A percentile compares a stretch with the other conserved stretches of the same genome.
These are phyloP conservation scores for Callocephalon fimbriatum DNA, from an alignment of 2,113 vertebrate genomes.

Conservation along the genomic window DNA sequence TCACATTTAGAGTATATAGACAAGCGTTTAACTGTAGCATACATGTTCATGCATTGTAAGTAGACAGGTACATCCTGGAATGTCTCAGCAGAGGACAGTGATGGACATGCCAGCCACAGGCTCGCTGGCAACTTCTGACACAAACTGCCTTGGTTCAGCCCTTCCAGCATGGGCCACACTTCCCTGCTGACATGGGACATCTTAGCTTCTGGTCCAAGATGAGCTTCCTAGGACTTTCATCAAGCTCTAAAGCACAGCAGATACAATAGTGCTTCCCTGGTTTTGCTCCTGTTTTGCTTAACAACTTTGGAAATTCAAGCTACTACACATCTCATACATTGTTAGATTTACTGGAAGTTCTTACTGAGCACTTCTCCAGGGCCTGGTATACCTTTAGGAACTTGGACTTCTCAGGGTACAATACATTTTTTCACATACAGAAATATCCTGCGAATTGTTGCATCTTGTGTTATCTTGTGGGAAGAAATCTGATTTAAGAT, in stretches of 20 bases:
- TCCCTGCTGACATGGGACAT: not conserved
- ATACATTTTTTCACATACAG: not conserved
- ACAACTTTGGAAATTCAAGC: not conserved
- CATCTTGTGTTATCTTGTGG: not conserved
- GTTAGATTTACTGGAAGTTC: not conserved
- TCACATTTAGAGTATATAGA: not conserved
- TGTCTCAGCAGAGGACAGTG: not conserved
- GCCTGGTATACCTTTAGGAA: not conserved
- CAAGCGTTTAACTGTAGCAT: not conserved
- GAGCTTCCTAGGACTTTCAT: not conserved
- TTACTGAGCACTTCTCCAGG: not conserved
- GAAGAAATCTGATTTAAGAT: not conserved
- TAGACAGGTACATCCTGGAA: not conserved
- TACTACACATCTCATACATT: not conserved
- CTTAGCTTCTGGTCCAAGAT: not conserved
- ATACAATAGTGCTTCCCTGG: not conserved
- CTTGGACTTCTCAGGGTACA: not conserved
- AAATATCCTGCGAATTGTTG: not conserved
- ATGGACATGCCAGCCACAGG: not conserved
- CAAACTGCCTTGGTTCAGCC: not conserved
- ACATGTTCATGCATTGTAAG: not conserved
- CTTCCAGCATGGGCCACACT: not conserved
- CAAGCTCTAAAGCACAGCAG: not conserved
- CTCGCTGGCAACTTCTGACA: accelerated
- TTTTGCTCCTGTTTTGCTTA: not conserved